Evolutionary conservation across 2,797 vertebrate species (phyloP), one percentile per base, ranked within the genome.

Genomic region (Hafferia zeledoni): DNA sequence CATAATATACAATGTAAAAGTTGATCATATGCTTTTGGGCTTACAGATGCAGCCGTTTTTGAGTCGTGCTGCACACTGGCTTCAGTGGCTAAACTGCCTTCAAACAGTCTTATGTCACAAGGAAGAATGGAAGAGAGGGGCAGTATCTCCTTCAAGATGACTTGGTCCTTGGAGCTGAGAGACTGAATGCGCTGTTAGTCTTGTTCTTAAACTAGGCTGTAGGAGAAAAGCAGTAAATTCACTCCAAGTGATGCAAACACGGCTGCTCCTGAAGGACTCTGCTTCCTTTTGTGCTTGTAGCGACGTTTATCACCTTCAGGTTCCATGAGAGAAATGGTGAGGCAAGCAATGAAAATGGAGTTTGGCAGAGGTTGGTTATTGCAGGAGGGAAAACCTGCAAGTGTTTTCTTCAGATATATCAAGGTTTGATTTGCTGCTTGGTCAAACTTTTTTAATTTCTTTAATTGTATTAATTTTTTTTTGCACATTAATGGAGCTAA

Each of bases 401-500:
- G 52, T 28, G 8, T 93, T 65, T 30, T 64, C 69, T 88, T 92
- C 50, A 6, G 5, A 37, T 85, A 76, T 83, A 84, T 94, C 57
- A n/a, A 74, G 84, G 56, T 97, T 95, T 89, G 92, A 87, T 95
- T 86, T 95, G 85, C 93, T 91, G 63, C 93, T 96, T 11, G 52
- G 95, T 87, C 64, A 87, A 94, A 79, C 80, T 93, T 89, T 44
- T 92, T 95, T 87, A 6, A 75, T 90, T 96, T 97, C 61, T 89
- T 86, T 90, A 95, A 95, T 56, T 94, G 90, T 96, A 75, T 79
- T 90, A 43, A 28, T 22, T 95, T 81, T 88, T n/a, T 88, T 87
- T 94, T 87, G 25, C 72, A 11, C 97, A 96, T 85, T 97, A 97
- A 82, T 95, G 63, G 96, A 96, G 97, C 96, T 97, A 93, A 96